Evolutionary conservation across 2,888 invertebrate genomes (phyloP).

Genomic region (Euplagia quadripunctaria): DNA sequence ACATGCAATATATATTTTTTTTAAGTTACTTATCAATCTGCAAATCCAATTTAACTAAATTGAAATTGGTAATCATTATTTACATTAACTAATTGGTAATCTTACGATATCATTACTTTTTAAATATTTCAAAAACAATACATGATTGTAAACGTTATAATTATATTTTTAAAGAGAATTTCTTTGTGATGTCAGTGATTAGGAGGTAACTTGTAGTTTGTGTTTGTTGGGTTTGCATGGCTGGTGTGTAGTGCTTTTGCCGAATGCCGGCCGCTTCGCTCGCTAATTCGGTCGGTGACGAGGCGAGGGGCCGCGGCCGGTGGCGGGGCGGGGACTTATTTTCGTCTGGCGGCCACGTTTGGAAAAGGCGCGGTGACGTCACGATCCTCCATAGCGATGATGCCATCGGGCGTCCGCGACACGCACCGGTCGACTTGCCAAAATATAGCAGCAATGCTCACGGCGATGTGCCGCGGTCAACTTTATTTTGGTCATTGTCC

Average conservation of each 20-base stretch:
- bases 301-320: slow-evolving; percentile 74
- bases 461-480: slow-evolving; percentile 73
- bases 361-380: slow-evolving; percentile 86
- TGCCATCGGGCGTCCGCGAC: slow-evolving; percentile 84
- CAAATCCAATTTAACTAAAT: background rate
- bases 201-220: slow-evolving; percentile 22
- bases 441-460: slow-evolving; percentile 80
- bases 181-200: background rate
- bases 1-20: background rate
- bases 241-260: slow-evolving; percentile 55
- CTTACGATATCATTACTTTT: background rate
- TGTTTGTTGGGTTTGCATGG: slow-evolving; percentile 52
- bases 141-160: background rate
- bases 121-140: background rate
- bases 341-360: slow-evolving; percentile 87
- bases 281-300: slow-evolving; percentile 85
- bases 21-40: background rate
- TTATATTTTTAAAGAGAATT: background rate
- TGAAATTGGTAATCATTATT: no score
- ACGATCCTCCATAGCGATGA: slow-evolving; percentile 85
- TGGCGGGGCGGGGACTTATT: slow-evolving; percentile 83
- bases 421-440: slow-evolving; percentile 83
- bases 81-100: no score
- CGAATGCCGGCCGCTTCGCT: slow-evolving; percentile 63
- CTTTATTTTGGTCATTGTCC: slow-evolving; percentile 84